Evolutionary conservation across 2,113 vertebrate species (phyloP).

Genomic region (Muscicapa adusta): DNA sequence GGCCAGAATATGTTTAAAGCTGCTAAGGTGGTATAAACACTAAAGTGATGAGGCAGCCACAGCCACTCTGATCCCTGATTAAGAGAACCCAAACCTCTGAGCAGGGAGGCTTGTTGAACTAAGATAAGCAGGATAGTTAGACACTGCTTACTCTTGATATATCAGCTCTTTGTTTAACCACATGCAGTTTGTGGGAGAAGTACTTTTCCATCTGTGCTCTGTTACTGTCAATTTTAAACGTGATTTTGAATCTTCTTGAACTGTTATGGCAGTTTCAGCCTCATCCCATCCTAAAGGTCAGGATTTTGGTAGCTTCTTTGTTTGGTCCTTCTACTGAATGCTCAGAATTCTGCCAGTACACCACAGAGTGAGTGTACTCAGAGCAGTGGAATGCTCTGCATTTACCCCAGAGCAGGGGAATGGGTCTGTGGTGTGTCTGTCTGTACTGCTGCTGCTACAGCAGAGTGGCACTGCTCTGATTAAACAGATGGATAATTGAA

Average conservation of each 20-base stretch:
- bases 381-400: background rate
- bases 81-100: background rate
- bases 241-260: background rate
- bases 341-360: background rate
- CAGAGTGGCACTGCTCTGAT: background rate
- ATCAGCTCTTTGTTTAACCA: slow-evolving; percentile 4
- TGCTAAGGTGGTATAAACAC: background rate
- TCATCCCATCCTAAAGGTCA: background rate
- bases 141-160: background rate
- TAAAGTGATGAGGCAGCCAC: background rate
- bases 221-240: background rate
- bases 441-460: background rate
- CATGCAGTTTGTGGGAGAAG: background rate
- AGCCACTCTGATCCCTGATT: background rate
- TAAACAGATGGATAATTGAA: background rate
- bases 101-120: background rate
- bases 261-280: background rate
- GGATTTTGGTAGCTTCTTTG: background rate
- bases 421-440: background rate
- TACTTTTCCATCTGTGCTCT: background rate
- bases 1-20: background rate
- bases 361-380: background rate
- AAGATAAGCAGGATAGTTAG: background rate
- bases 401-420: background rate
- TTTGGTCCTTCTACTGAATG: background rate